phyloP scores from a whole-genome alignment of 2,888 invertebrate genomes.

The Andrena trimmerana region DNA sequence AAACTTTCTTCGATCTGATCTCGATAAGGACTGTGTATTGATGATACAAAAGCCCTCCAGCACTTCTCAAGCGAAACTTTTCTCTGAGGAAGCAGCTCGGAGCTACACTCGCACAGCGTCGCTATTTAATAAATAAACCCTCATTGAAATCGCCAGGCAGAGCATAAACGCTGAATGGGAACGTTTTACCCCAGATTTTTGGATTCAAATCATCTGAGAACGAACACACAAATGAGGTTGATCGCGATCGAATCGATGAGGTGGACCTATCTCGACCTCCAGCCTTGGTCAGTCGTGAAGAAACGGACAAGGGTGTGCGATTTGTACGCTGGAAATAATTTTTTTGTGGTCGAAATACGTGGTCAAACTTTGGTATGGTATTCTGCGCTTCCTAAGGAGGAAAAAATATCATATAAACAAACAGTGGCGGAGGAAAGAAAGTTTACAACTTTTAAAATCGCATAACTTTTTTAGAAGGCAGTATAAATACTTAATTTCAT shows the following conservation, averaged over 20 bases:
- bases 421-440: too few relatives aligned
- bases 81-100: not conserved
- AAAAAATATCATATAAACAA: too few relatives aligned
- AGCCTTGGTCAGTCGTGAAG: not conserved
- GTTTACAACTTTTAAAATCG: too few relatives aligned
- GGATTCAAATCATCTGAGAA: conserved; percentile 39
- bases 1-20: conserved; percentile 56
- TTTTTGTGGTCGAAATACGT: too few relatives aligned
- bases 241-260: conserved; percentile 39
- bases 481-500: too few relatives aligned
- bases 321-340: not conserved
- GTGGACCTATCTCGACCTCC: conserved; percentile 7
- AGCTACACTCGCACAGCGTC: not conserved
- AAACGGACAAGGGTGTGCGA: not conserved
- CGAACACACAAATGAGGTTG: conserved; percentile 24
- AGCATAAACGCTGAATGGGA: not conserved
- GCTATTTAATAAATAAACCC: conserved; percentile 27
- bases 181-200: conserved; percentile 16
- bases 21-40: conserved; percentile 54
- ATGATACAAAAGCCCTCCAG: conserved; percentile 19
- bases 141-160: not conserved
- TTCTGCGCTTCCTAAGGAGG: too few relatives aligned
- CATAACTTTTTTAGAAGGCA: too few relatives aligned
- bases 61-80: conserved; percentile 14
- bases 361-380: too few relatives aligned